Percentiles rank a stretch among this genome's conserved stretches.
These are phyloP conservation scores for Leptinotarsa haldemani DNA, from an alignment of 2,888 invertebrate genomes.

Conservation along the genomic window DNA sequence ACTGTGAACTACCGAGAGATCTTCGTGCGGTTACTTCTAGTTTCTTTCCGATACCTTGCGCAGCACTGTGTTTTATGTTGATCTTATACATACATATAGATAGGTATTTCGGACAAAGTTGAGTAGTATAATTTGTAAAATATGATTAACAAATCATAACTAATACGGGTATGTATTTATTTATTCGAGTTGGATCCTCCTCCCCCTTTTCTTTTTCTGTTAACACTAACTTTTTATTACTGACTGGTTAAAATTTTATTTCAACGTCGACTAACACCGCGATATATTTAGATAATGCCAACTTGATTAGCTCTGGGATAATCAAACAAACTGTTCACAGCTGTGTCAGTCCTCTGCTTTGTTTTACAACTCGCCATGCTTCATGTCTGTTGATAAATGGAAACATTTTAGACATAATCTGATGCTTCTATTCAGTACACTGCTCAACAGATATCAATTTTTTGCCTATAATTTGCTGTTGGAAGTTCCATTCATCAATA, in stretches of 20 bases:
- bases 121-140: slow-evolving; percentile 25
- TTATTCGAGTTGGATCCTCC: slow-evolving; percentile 26
- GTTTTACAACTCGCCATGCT: slow-evolving; percentile 1
- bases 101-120: slow-evolving; percentile 8
- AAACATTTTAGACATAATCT: neutral
- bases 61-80: neutral
- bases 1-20: too few species aligned
- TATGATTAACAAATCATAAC: slow-evolving; percentile 21
- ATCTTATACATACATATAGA: too few species aligned
- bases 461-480: too few species aligned
- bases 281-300: slow-evolving; percentile 57
- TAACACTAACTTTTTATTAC: slow-evolving; percentile 25
- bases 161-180: slow-evolving; percentile 44
- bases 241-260: slow-evolving; percentile 18
- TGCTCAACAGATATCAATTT: neutral
- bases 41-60: slow-evolving; percentile 1
- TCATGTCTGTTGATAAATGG: neutral
- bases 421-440: neutral
- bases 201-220: slow-evolving; percentile 29
- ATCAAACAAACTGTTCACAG: neutral
- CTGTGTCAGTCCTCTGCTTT: slow-evolving; percentile 11
- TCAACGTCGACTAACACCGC: slow-evolving; percentile 15
- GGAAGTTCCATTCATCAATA: too few species aligned
- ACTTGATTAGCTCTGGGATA: slow-evolving; percentile 46
- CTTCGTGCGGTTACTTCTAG: neutral